Base-by-base conservation (phyloP, 2,888 invertebrate genomes). In the Erebia aethiops region DNA sequence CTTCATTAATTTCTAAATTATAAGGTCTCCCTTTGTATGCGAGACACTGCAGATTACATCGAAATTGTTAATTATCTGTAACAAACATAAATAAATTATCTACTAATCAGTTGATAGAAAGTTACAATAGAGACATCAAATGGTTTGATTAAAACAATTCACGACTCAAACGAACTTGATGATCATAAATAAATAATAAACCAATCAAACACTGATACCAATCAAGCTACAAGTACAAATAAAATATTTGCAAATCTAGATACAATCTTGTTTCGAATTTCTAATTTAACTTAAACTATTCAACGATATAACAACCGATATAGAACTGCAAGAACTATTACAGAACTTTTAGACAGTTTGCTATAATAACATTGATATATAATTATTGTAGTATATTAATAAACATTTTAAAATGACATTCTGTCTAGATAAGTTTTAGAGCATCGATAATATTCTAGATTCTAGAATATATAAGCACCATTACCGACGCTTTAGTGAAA, bases 391-490 rank as follows among this genome's bases (percentile, higher is more conserved):
- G 35, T 35, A 35, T 21, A 49, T 18, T 46, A 46, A 62, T 26
- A 62, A 49, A 62, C 21, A 62, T 62, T 62, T 14, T 49, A 14
- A 46, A 61, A 46, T 61, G 46, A 61, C 46, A 61, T 18, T 46
- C 21, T 18, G 49, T 62, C 18, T 5, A 62, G 62, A 62, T 62
- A 62, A 49, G 61, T 62, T 62, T 61, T 46, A 62, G 62, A 62
- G 46, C 62, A 49, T 62, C 46, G 62, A 21, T 21, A 62, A 49
- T 46, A 56, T 21, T 56, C 43, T 61, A 1, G 60, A 21, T 14
- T 62, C 62, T 62, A 49, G 60, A 41, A 43, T 26, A 26, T 26
- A 3, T 26, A 41, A 8, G n/a, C 7, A 35, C 62, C 43, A 43
- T 61, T 61, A 61, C 4, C 13, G 21, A 5, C 16, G 10, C 46